phyloP scores from a whole-genome alignment of 30 jellyfish, hydroid and myxozoan genomes.

The Morbakka virulenta region DNA sequence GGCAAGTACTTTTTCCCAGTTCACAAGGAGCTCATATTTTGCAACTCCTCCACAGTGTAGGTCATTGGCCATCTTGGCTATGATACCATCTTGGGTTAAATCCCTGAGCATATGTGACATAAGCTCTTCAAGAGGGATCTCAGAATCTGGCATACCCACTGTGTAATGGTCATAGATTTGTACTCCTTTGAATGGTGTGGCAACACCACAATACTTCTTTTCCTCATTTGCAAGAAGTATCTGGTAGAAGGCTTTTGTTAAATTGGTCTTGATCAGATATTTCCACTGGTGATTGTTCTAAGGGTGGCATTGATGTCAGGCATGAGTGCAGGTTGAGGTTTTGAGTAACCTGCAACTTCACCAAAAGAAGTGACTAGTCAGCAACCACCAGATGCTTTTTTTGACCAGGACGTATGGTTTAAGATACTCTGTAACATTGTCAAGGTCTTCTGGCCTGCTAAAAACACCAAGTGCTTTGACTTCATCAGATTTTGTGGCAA shows the following conservation, averaged over 20 bases:
- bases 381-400: no score
- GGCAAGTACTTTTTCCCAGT: constrained; percentile 26
- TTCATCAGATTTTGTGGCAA: no score
- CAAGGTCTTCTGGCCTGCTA: no score
- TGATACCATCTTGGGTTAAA: constrained; percentile 14
- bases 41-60: constrained; percentile 46
- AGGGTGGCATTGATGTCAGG: no score
- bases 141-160: constrained; percentile 76
- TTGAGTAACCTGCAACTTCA: no score
- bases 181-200: constrained; percentile 64
- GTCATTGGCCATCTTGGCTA: constrained; percentile 56
- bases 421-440: constrained; percentile 44
- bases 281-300: no score
- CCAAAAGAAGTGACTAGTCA: no score
- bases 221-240: constrained; percentile 47
- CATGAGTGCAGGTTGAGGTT: no score
- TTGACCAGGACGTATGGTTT: constrained; percentile 64
- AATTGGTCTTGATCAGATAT: constrained; percentile 35
- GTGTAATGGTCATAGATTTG: constrained; percentile 44
- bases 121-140: constrained; percentile 60
- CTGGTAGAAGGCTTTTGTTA: constrained; percentile 55
- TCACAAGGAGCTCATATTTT: constrained; percentile 9
- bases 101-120: constrained; percentile 49
- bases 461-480: no score
- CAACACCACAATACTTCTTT: constrained; percentile 67